Evolutionary conservation across 1,140 invertebrate species (phyloP), one percentile per base, ranked within the genome.

Genomic region (Drosophila aff.): DNA sequence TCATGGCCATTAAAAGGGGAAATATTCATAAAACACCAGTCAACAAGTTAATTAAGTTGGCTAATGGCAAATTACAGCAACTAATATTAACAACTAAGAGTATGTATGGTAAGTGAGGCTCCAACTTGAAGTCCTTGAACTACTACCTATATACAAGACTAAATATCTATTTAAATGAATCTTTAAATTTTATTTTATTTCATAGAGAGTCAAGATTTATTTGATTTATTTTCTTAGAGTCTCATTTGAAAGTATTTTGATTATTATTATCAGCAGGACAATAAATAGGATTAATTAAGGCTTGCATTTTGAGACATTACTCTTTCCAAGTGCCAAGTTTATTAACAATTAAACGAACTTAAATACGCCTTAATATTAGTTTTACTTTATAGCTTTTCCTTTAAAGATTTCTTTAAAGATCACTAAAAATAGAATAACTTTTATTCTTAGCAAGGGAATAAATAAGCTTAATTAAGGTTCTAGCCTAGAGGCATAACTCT

Each of bases 21-120:
- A n/a, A 50, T 50, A 50, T 50, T 50, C 49, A 50, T 28, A 50
- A 52, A 52, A 31, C 5, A 28, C 49, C 3, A 52, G 49, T n/a
- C 28, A 52, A 31, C 49, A 31, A 52, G 49, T 52, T 52, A 6
- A 52, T 52, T 31, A 13, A 7, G 16, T 31, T 31, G n/a, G 9
- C 5, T n/a, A n/a, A 50, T 6, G 26, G 2, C 16, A 26, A 47
- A 47, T 16, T 15, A 0, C 16, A n/a, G 15, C 26, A 50, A 50
- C n/a, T 50, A 31, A 31, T 28, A 31, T 31, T 31, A 18, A 18
- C 1, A 31, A 52, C n/a, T 10, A 6, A 9, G 47, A 9, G 15
- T 26, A 6, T 26, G 16, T 28, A 2, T 5, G 28, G 15, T 2
- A 49, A 28, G n/a, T 49, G 8, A 4, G 21, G 13, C 2, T 10